Evolutionary conservation across 2,888 invertebrate species (phyloP), one percentile per base, ranked within the genome.

Genomic region (Erpobdella octoculata): DNA sequence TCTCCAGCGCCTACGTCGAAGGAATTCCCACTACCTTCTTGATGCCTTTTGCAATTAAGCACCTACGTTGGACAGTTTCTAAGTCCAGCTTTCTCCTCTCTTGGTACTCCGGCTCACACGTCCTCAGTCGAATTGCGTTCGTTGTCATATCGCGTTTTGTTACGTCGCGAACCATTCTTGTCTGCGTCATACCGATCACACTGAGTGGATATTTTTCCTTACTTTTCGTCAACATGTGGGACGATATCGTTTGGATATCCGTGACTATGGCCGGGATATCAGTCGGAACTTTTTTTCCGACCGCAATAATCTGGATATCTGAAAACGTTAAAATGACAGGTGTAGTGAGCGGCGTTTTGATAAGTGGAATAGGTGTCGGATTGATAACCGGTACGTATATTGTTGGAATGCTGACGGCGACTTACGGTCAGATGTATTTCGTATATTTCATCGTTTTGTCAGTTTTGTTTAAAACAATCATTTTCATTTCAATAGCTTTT

Each of bases 1-100:
- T 62, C 28, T 31, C 71, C 28, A 72, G 71, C 53, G n/a, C 71
- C 25, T 70, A 71, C 41, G 36, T 71, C n/a, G 73, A 73, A 71
- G 37, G 28, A 25, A 31, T 71, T 21, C 65, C 70, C 12, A 48
- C 46, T 8, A 35, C 41, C 25, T 73, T 35, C 41, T 38, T 73
- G 8, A 33, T 61, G 21, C 41, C 65, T 3, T 73, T 73, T 59
- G 61, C 46, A 21, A 31, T 73, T 6, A 71, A 71, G 31, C 28
- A 66, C 21, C 59, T 73, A 4, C 9, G 28, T 21, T 71, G 71
- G 71, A 36, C 66, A 15, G 71, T 71, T 15, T 35, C 37, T 21
- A 38, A 73, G 6, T 37, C 70, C 8, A 61, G 73, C n/a, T 21
- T 38, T 18, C 36, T 73, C n/a, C 18, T 70, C 36, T 53, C 61